Evolutionary conservation across 2,113 vertebrate genomes (phyloP).

Genomic region (Indicator maculatus): DNA sequence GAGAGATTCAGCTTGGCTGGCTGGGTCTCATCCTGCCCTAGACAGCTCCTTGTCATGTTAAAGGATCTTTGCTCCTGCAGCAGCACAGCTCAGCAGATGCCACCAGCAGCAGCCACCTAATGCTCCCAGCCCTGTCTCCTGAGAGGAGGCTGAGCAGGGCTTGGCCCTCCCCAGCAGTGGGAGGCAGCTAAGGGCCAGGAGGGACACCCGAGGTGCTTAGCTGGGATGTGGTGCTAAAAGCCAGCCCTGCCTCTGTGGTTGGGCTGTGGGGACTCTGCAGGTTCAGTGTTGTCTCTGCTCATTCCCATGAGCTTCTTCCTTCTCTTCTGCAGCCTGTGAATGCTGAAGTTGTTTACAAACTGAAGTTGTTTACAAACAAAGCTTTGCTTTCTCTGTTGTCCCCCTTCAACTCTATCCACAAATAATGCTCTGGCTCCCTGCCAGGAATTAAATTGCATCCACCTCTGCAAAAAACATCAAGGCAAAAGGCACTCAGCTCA

Average conservation of each 20-base stretch:
- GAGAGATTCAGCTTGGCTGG: neutral
- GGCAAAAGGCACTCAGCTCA: neutral
- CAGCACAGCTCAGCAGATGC: neutral
- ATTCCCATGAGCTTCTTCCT: neutral
- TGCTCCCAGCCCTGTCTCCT: neutral
- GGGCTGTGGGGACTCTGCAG: neutral
- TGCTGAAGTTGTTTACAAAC: neutral
- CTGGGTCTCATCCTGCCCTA: neutral
- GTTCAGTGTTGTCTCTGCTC: neutral
- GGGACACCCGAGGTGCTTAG: neutral
- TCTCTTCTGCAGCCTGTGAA: neutral
- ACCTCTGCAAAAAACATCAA: neutral
- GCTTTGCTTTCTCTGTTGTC: neutral
- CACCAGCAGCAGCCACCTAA: neutral
- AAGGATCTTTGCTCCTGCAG: neutral
- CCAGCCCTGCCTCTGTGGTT: accelerated
- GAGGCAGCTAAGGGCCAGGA: neutral
- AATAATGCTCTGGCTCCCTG: neutral
- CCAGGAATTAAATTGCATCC: neutral
- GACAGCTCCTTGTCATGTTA: neutral
- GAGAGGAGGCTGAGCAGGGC: neutral
- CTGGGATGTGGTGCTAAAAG: neutral
- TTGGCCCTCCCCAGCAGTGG: neutral
- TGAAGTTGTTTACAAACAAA: neutral
- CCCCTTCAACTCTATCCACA: neutral